phyloP scores from a whole-genome alignment of 92 coral and sea anemone genomes.

The Pocillopora meandrina region DNA sequence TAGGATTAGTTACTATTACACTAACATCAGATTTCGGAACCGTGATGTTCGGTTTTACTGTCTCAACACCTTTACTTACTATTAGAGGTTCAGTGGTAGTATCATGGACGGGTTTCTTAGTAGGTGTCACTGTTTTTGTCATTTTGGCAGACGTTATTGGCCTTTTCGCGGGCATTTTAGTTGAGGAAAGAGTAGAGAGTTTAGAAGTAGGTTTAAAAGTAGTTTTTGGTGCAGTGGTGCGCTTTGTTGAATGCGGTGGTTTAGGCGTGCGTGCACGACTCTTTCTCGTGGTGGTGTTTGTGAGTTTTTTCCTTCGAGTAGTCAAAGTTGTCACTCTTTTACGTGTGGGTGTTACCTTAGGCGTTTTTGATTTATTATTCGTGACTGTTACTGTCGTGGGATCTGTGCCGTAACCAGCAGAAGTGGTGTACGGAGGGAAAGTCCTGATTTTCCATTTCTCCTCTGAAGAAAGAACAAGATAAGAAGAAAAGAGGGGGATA shows the following conservation, averaged over 20 bases:
- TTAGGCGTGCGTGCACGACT: conserved; percentile 31
- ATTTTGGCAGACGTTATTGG: not conserved
- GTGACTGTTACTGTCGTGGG: not conserved
- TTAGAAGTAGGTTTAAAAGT: not conserved
- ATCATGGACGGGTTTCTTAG: not conserved
- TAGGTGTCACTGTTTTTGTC: conserved; percentile 5
- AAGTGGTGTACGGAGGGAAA: conserved; percentile 7
- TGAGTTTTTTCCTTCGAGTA: conserved; percentile 25
- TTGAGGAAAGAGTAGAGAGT: not conserved
- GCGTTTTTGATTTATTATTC: conserved; percentile 8
- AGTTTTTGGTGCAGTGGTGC: conserved; percentile 3
- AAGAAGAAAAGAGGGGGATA: conserved; percentile 15
- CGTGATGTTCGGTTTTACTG: conserved; percentile 18
- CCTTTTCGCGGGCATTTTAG: not conserved
- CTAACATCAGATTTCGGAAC: conserved; percentile 17
- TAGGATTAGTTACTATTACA: conserved; percentile 3
- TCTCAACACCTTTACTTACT: conserved; percentile 30
- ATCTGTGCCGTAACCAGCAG: conserved; percentile 21
- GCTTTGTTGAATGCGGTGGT: conserved; percentile 28
- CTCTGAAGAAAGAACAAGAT: conserved; percentile 21
- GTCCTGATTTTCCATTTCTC: conserved; percentile 21
- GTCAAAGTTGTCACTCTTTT: conserved; percentile 31
- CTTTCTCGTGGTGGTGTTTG: conserved; percentile 18
- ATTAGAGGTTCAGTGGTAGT: conserved; percentile 6
- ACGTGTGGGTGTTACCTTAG: conserved; percentile 34